Conservation (phyloP, 1,140 invertebrate genomes). For the Pseudomyrmex gracilis region DNA sequence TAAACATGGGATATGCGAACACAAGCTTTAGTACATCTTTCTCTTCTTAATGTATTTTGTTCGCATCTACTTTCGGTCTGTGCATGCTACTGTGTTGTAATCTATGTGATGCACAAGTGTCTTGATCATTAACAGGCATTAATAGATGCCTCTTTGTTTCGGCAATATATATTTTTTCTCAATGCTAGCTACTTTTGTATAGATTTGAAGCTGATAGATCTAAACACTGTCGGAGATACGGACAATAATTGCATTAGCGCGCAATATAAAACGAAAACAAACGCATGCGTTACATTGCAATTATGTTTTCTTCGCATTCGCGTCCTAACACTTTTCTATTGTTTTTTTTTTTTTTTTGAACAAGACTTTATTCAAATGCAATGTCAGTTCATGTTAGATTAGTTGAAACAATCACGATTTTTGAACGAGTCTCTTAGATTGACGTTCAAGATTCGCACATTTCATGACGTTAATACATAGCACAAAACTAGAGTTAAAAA, state of each 20-base stretch:
- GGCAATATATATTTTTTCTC: slow-evolving; percentile 26
- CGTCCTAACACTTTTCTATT: neutral
- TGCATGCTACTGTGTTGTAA: slow-evolving; percentile 50
- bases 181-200: slow-evolving; percentile 27
- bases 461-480: neutral
- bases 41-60: slow-evolving; percentile 59
- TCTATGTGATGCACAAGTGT: slow-evolving; percentile 57
- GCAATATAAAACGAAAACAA: neutral
- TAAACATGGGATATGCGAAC: slow-evolving; percentile 32
- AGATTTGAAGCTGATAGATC: slow-evolving; percentile 31
- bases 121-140: slow-evolving; percentile 39
- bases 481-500: neutral
- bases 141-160: slow-evolving; percentile 15
- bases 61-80: slow-evolving; percentile 53
- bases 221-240: neutral
- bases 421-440: neutral
- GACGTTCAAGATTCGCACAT: neutral
- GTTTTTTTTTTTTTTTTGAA: neutral
- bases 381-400: neutral
- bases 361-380: neutral
- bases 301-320: neutral
- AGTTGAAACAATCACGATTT: neutral
- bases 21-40: slow-evolving; percentile 39
- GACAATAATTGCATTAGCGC: slow-evolving; percentile 8
- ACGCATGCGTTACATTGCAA: slow-evolving; percentile 36